These are phyloP conservation scores for Anastrepha ludens DNA, from an alignment of 1,140 invertebrate genomes.

Conservation along the genomic window DNA sequence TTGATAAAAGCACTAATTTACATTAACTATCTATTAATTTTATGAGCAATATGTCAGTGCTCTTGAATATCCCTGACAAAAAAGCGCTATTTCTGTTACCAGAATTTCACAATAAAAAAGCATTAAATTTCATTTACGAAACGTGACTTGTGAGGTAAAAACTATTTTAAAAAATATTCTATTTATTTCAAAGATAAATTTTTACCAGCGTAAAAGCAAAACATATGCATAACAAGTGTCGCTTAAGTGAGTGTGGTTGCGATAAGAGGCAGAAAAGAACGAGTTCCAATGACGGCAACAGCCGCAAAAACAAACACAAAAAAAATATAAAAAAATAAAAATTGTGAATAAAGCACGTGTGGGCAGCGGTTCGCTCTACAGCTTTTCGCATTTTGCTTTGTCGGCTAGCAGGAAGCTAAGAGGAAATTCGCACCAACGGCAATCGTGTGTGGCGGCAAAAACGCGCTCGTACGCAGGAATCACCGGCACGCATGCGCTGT, in stretches of 20 bases:
- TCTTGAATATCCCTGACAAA: too few relatives aligned
- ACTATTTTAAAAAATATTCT: neutral
- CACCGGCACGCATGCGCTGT: neutral
- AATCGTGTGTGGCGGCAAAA: neutral
- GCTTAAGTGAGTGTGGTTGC: too few relatives aligned
- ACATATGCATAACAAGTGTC: neutral
- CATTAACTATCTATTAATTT: too few relatives aligned
- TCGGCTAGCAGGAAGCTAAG: neutral
- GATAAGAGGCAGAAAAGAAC: neutral
- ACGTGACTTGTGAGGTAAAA: slow-evolving; percentile 10
- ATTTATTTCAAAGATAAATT: neutral
- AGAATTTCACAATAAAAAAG: neutral
- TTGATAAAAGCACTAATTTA: too few relatives aligned
- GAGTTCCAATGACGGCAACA: neutral
- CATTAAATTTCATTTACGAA: neutral
- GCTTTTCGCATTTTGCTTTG: neutral
- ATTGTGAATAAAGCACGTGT: neutral
- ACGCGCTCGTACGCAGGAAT: neutral
- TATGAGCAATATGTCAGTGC: too few relatives aligned
- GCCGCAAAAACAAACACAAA: neutral
- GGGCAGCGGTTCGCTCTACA: neutral
- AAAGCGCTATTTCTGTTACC: neutral
- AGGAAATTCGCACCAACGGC: neutral
- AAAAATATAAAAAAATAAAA: neutral
- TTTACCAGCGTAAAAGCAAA: neutral